Base-by-base conservation (phyloP, 2,888 invertebrate species). In the Nephrotoma appendiculata region DNA sequence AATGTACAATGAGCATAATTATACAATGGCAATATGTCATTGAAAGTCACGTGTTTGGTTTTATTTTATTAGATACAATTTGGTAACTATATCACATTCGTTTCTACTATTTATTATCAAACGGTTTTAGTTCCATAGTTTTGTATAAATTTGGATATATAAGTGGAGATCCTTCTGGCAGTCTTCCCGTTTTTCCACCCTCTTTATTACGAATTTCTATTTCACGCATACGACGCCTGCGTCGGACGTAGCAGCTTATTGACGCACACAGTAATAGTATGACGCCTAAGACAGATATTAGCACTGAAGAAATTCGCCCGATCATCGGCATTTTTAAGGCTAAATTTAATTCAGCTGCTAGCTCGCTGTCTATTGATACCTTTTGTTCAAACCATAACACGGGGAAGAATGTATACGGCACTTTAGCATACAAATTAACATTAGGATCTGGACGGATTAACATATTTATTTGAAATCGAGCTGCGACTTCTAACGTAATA, bases 401-500 rank as follows among this genome's bases (percentile, higher is more conserved):
- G 0, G 97, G 97, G 89, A 96, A 94, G 90, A 94, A 94, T 88
- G 95, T 92, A 86, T 91, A 93, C 0, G 96, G 96, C 0, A 95
- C 93, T 41, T 94, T 91, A 88, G 93, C 92, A 90, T 94, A 96
- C 83, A 96, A 89, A 0, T 95, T 90, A n/a, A 96, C 92, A 41
- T 92, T 92, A 4, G 92, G 90, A 87, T 93, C 93, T 0, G 95
- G 94, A 87, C 95, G 94, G 4, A 97, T 90, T 85, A 94, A 92
- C 88, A 97, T 93, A 90, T 97, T 97, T 86, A 96, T 92, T 91
- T 97, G 97, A 86, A 97, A 94, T 88, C 96, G 93, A 0, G 96
- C 96, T 0, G 94, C 93, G 0, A 96, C 96, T 87, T 95, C 94
- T 9, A 97, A 89, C 0, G 96, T 95, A 12, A 96, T 93, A 1